A percentile compares a stretch with the other conserved stretches of the same genome.
These are phyloP conservation scores for Anguilla japonica DNA, from an alignment of 2,113 vertebrate species.

Conservation along the genomic window DNA sequence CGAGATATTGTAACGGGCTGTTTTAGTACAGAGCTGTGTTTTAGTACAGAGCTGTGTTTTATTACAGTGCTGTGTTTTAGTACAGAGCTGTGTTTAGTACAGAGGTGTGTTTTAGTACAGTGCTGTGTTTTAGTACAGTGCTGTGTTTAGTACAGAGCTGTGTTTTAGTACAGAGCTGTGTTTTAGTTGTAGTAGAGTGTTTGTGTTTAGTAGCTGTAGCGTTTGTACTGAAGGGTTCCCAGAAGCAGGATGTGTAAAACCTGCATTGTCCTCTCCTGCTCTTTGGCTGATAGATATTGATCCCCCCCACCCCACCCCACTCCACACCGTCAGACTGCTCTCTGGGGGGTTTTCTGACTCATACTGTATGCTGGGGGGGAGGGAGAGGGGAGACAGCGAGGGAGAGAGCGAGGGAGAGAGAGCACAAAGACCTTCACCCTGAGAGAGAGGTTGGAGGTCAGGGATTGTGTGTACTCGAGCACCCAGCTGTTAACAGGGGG, in stretches of 20 bases:
- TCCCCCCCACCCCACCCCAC: slow-evolving; percentile 33
- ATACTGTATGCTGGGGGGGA: slow-evolving; percentile 52
- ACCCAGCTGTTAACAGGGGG: background rate
- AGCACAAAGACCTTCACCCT: background rate
- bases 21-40: no score
- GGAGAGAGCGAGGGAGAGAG: slow-evolving; percentile 24
- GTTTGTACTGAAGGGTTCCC: no score
- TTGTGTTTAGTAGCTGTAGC: background rate
- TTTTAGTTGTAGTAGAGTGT: no score
- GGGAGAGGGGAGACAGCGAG: slow-evolving; percentile 42
- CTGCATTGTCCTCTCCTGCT: slow-evolving; percentile 13
- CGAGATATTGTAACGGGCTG: no score
- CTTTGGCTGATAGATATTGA: slow-evolving; percentile 10
- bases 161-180: no score
- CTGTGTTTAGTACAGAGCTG: no score
- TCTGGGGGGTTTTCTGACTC: slow-evolving; percentile 64
- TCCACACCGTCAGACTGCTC: slow-evolving; percentile 13
- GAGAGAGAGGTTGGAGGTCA: background rate
- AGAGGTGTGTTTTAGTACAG: no score
- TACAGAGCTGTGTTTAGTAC: no score
- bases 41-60: no score
- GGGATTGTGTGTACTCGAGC: background rate
- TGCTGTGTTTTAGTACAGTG: no score
- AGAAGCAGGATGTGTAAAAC: background rate
- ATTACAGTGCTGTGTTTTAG: no score